phyloP scores from a whole-genome alignment of 2,797 vertebrate species.

The Smutsia temminckii region DNA sequence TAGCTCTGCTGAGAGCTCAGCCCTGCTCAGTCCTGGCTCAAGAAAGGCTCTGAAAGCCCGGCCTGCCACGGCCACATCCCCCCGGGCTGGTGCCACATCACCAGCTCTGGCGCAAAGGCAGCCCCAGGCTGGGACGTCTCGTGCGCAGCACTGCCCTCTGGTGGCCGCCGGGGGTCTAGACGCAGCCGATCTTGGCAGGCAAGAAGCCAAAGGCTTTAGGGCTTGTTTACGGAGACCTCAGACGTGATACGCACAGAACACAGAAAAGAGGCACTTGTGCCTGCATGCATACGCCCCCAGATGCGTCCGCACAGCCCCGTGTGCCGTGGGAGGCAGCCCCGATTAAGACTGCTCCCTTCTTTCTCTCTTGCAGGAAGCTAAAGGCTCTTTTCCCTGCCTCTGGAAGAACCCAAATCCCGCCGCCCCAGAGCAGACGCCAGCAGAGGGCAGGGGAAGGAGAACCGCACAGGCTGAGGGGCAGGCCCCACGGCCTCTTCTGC shows the following conservation, averaged over 20 bases:
- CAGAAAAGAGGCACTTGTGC: background rate
- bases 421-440: background rate
- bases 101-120: background rate
- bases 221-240: slow-evolving; percentile 54
- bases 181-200: background rate
- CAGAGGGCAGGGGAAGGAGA: background rate
- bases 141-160: slow-evolving; percentile 85
- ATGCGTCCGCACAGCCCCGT: background rate
- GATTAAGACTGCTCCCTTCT: background rate
- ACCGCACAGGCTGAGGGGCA: background rate
- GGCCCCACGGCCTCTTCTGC: rapidly evolving
- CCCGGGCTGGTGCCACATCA: background rate
- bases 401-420: background rate
- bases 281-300: slow-evolving; percentile 12
- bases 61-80: background rate
- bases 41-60: background rate
- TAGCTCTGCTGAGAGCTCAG: background rate
- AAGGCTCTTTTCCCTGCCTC: background rate
- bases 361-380: background rate
- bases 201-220: slow-evolving; percentile 17
- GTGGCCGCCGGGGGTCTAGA: slow-evolving; percentile 66
- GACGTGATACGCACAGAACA: background rate
- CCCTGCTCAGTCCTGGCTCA: background rate
- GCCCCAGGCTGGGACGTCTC: background rate
- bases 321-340: background rate